Evolutionary conservation across 1,140 invertebrate species (phyloP), one percentile per base, ranked within the genome.

Genomic region (Pachyrhynchus sulphureomaculatus): DNA sequence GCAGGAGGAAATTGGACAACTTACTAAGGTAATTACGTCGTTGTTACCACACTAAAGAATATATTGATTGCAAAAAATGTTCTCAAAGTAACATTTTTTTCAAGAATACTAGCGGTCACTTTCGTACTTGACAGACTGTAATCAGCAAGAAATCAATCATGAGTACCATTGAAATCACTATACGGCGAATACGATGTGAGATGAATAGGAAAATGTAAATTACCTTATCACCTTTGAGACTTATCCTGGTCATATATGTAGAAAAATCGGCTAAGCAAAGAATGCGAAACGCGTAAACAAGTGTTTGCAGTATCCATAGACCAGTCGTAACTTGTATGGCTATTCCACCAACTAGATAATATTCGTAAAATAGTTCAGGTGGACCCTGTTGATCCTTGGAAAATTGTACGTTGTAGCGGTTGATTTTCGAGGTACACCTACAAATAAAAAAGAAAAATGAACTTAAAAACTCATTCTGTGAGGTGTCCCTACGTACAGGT

Each of bases 231-330:
- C 26, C 33, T 39, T 44, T 56, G 4, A 54, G 18, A n/a, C 20
- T 20, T 21, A 62, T 49, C 20, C 33, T 55, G 1, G 60, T 62
- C 23, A 62, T 29, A 17, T 62, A 62, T n/a, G 55, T n/a, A 6
- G 51, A 32, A 48, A 62, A 62, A 49, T 62, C 60, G 8, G 48
- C 60, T 24, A 62, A 15, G 23, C 48, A 62, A 3, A 55, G 6
- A 12, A 62, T 62, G 4, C 60, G 42, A 13, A 62, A 20, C 1
- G 55, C 10, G 15, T 55, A 62, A 12, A 62, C 24, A 0, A 39
- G 9, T 4, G 42, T 8, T 33, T 62, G 60, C 0, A 62, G 9
- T 2, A 56, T 15, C 60, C 60, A 62, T 10, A 62, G 24, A 12
- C 15, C n/a, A 4, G 60, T 26, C 21, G 44, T 55, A 3, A 56